A percentile compares a stretch with the other conserved stretches of the same genome.
phyloP scores from a whole-genome alignment of 2,113 vertebrate genomes.

The Indicator indicator region DNA sequence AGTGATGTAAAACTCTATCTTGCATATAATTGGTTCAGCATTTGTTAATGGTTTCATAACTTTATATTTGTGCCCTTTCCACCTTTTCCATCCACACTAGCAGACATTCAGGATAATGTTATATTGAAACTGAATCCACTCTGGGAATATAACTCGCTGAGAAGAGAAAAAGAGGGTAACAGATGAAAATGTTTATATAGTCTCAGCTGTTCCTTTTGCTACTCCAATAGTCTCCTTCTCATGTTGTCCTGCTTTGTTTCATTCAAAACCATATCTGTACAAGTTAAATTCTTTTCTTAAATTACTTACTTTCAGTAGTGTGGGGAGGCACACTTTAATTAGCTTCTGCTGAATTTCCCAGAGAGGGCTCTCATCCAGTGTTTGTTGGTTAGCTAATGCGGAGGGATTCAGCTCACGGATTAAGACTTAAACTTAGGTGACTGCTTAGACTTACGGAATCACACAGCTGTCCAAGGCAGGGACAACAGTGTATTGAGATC shows the following conservation, averaged over 20 bases:
- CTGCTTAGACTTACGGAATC: background rate
- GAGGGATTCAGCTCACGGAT: background rate
- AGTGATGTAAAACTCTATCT: background rate
- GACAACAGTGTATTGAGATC: background rate
- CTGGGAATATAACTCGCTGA: background rate
- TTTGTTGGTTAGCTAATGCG: background rate
- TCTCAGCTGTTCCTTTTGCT: background rate
- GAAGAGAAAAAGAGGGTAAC: slow-evolving; percentile 6
- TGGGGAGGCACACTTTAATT: slow-evolving; percentile 6
- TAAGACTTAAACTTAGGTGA: background rate
- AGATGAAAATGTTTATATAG: slow-evolving; percentile 27
- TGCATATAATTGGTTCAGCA: background rate
- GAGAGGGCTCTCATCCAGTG: background rate
- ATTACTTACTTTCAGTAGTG: background rate
- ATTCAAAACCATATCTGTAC: background rate
- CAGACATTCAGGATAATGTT: background rate
- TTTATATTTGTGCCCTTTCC: background rate
- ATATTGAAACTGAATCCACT: background rate
- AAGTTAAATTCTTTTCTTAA: background rate
- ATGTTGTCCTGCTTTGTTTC: background rate
- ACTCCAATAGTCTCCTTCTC: background rate
- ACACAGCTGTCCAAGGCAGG: background rate
- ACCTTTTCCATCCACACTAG: background rate
- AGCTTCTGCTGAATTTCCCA: background rate
- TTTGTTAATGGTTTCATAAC: background rate